phyloP scores from a whole-genome alignment of 1,140 invertebrate species.

The Ostrea edulis region DNA sequence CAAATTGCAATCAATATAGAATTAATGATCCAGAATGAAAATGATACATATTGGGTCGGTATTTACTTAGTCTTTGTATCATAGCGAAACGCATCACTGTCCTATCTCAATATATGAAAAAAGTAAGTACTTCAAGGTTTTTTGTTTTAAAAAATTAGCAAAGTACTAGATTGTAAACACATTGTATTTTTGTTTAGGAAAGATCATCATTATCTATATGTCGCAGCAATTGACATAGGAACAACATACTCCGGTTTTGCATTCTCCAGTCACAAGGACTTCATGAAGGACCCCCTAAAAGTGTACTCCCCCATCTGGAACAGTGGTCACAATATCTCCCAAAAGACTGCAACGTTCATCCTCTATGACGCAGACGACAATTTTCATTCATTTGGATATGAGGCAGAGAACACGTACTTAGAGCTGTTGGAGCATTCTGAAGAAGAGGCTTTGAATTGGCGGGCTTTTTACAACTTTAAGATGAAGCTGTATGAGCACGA shows the following conservation, averaged over 20 bases:
- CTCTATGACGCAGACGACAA: slow-evolving; percentile 1
- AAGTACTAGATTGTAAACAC: too few relatives aligned
- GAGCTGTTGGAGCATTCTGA: neutral
- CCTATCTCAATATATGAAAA: too few relatives aligned
- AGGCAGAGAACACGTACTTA: neutral
- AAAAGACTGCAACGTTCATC: neutral
- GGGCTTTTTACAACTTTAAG: slow-evolving; percentile 7
- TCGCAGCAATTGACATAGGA: neutral
- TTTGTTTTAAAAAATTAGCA: too few relatives aligned
- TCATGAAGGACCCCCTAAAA: neutral
- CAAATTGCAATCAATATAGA: too few relatives aligned
- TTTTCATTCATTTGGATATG: slow-evolving; percentile 18
- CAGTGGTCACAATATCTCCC: neutral
- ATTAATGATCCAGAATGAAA: too few relatives aligned
- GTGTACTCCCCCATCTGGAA: neutral
- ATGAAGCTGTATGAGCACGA: neutral
- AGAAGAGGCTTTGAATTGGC: neutral
- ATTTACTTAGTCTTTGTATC: too few relatives aligned
- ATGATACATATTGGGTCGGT: too few relatives aligned
- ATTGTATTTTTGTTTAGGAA: neutral
- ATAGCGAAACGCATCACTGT: too few relatives aligned
- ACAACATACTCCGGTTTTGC: neutral
- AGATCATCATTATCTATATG: neutral
- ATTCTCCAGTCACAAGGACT: neutral
- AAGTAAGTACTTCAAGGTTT: too few relatives aligned